Evolutionary conservation across 2,797 vertebrate species (phyloP).

Genomic region (Tragopan temminckii): DNA sequence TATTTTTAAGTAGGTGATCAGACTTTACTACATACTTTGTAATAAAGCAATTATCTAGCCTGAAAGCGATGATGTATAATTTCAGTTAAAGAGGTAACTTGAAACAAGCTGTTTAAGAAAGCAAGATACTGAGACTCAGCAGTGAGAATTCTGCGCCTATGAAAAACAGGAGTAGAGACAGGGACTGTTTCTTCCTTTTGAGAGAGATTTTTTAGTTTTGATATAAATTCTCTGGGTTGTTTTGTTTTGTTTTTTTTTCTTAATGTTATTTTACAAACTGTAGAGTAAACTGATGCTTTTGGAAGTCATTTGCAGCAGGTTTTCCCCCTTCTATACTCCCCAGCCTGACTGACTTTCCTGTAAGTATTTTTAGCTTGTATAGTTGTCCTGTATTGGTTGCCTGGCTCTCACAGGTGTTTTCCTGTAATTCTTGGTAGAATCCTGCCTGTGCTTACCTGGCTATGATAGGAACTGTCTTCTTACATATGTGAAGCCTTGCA

Average conservation of each 20-base stretch:
- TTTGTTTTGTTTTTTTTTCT: neutral
- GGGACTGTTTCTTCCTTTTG: neutral
- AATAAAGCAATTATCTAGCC: neutral
- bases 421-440: neutral
- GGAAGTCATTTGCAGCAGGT: neutral
- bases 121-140: neutral
- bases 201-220: neutral
- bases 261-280: neutral
- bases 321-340: neutral
- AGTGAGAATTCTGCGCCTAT: neutral
- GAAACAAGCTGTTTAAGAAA: neutral
- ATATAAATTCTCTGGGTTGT: neutral
- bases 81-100: neutral
- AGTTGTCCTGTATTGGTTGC: neutral
- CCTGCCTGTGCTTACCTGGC: slow-evolving; percentile 20
- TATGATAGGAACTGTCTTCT: neutral
- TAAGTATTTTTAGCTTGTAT: neutral
- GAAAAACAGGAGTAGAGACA: neutral
- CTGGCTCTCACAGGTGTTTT: neutral
- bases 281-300: neutral
- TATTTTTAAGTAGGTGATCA: neutral
- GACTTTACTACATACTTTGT: neutral
- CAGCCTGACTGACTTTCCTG: neutral
- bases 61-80: neutral
- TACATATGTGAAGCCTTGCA: neutral